These are phyloP conservation scores for Chrysodeixis includens DNA, from an alignment of 2,888 invertebrate species.

Conservation along the genomic window DNA sequence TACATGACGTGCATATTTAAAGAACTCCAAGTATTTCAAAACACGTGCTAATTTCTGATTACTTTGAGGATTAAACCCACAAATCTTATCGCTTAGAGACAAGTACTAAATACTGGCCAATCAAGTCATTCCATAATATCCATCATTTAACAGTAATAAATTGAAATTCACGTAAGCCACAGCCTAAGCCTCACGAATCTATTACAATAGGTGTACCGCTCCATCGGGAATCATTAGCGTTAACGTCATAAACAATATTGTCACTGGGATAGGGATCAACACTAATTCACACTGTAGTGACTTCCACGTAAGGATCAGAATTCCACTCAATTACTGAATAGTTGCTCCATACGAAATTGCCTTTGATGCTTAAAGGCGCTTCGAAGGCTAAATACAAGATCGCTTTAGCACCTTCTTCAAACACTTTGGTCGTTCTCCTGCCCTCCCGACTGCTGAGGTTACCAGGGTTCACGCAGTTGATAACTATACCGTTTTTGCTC, in stretches of 20 bases:
- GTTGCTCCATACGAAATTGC: slow-evolving; percentile 87
- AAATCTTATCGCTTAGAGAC: neutral
- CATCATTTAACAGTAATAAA: neutral
- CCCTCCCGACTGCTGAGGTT: slow-evolving; percentile 74
- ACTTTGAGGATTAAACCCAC: neutral
- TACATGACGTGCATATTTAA: neutral
- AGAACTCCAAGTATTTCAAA: neutral
- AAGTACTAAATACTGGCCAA: neutral
- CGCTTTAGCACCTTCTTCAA: slow-evolving; percentile 83
- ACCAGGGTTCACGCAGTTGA: slow-evolving; percentile 86
- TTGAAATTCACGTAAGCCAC: neutral
- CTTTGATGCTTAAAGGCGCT: slow-evolving; percentile 81
- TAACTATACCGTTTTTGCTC: slow-evolving; percentile 76
- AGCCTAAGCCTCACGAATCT: neutral
- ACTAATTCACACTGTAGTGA: slow-evolving; percentile 76
- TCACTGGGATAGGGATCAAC: slow-evolving; percentile 16
- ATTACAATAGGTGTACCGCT: neutral
- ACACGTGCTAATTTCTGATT: neutral
- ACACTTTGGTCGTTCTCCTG: slow-evolving; percentile 77
- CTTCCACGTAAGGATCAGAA: slow-evolving; percentile 83
- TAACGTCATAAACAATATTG: neutral
- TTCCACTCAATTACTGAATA: slow-evolving; percentile 85
- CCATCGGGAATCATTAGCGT: slow-evolving; percentile 1
- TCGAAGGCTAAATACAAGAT: slow-evolving; percentile 82
- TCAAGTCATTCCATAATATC: neutral